Evolutionary conservation across 2,888 invertebrate genomes (phyloP), one percentile per base, ranked within the genome.

Genomic region (Lepidocyrtinus sp.): DNA sequence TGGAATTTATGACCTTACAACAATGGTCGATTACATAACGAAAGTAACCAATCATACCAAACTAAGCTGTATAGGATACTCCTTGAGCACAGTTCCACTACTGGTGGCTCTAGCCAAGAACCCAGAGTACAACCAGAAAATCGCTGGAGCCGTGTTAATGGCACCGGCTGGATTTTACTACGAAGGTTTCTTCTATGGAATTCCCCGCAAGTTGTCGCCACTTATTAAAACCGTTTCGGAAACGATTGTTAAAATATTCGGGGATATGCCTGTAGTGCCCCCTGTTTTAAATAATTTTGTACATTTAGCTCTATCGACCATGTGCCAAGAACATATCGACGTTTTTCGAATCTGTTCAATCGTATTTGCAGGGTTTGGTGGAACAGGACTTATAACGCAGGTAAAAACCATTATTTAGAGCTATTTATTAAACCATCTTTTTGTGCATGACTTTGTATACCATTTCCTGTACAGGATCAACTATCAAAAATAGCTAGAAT

Each of bases 301-400:
- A 2, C 69, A 75, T n/a, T 9, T 25, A 9, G 12, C 70, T 0
- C n/a, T 75, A 0, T 75, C 80, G 1, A 26, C 64, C 0, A 5
- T 75, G 9, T 80, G 80, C 45, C 25, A 70, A 26, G 70, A 64
- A 9, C 64, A 55, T 17, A 26, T 80, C 1, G 80, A 80, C 21
- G 2, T 63, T 1, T 59, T 80, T 17, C 75, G 80, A 27, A 9
- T 75, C 1, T 80, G 80, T 50, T 7, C 59, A 1, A 50, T 17
- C 9, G 5, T 75, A 12, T 24, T 70, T 3, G 45, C 15, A 3
- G 12, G 68, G 1, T 26, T 55, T 2, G 50, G 64, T 50, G 80
- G 80, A 27, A 24, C 69, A 2, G 73, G 73, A 21, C 45, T 80
- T 0, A 80, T 80, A 7, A 69, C 73, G 0, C 59, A 73, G 36